Evolutionary conservation across 1,140 invertebrate species (phyloP).

Genomic region (Notospermus geniculatus): DNA sequence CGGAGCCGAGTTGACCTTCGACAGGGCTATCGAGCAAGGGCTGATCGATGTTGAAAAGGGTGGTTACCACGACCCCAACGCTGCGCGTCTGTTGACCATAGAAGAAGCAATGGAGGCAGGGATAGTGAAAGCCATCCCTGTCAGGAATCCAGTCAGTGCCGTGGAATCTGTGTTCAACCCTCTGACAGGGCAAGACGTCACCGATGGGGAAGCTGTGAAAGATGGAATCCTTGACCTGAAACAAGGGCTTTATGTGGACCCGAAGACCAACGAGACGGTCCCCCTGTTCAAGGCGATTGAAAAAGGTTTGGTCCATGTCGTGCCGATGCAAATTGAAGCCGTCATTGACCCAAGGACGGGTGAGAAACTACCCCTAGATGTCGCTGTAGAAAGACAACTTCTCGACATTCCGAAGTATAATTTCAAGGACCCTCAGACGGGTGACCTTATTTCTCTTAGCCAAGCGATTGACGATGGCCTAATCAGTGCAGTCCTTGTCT

Average conservation of each 20-base stretch:
- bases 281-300: not conserved
- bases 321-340: not conserved
- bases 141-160: not conserved
- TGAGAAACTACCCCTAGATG: too few species aligned
- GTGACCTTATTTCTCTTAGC: too few species aligned
- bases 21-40: constrained; percentile 22
- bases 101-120: not conserved
- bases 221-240: not conserved
- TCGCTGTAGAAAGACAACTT: too few species aligned
- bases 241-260: not conserved
- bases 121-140: not conserved
- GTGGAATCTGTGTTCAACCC: not conserved
- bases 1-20: constrained; percentile 17
- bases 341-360: too few species aligned
- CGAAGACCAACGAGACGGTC: not conserved
- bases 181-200: not conserved
- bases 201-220: not conserved
- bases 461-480: too few species aligned
- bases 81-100: not conserved
- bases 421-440: too few species aligned
- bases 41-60: constrained; percentile 14
- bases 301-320: not conserved
- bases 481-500: too few species aligned
- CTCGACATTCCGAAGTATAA: too few species aligned
- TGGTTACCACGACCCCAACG: not conserved